phyloP scores from a whole-genome alignment of 2,113 vertebrate genomes.

The Pelodiscus sinensis region DNA sequence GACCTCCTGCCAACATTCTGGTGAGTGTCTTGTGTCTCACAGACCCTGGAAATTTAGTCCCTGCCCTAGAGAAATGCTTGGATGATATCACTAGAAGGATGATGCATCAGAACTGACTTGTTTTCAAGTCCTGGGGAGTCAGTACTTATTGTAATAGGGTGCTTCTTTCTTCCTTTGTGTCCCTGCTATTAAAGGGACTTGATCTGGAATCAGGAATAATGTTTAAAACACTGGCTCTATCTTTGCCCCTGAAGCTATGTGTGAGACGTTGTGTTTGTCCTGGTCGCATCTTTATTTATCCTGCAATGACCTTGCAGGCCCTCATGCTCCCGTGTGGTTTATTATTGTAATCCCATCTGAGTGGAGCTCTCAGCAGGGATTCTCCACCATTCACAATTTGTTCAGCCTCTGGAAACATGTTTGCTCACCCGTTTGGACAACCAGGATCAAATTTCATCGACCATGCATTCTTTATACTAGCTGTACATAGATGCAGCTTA shows the following conservation, averaged over 20 bases:
- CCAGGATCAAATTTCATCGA: background rate
- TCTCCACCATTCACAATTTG: background rate
- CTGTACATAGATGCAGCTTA: background rate
- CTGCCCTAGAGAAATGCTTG: background rate
- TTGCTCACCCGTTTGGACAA: background rate
- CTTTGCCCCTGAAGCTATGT: background rate
- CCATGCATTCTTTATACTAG: background rate
- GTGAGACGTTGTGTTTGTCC: background rate
- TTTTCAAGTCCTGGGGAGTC: background rate
- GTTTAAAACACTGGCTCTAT: background rate
- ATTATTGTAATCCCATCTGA: background rate
- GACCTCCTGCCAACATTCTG: background rate
- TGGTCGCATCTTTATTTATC: background rate
- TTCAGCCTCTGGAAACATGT: background rate
- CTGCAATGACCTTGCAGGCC: background rate
- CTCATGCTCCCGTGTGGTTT: background rate
- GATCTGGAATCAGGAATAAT: background rate
- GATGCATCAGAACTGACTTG: background rate
- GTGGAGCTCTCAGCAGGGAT: background rate
- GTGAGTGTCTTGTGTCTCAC: background rate
- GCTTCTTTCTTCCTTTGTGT: background rate
- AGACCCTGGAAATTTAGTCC: background rate
- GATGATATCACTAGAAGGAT: background rate
- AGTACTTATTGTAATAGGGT: background rate
- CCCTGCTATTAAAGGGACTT: fast-evolving